A percentile compares a stretch with the other conserved stretches of the same genome.
Conservation (phyloP, 2,888 invertebrate species). For the Drosophila recens region DNA sequence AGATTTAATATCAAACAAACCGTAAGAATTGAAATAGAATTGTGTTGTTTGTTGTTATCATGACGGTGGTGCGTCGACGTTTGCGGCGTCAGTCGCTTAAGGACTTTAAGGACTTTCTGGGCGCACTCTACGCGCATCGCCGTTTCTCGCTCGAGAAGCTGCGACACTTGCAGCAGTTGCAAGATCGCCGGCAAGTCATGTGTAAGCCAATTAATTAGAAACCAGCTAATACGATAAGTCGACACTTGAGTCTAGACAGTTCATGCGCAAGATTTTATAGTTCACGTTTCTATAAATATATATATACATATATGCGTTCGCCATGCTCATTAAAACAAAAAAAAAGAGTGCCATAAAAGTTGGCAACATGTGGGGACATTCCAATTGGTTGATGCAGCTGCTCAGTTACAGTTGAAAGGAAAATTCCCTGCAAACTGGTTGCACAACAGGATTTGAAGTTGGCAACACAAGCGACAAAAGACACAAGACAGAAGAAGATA, state of each 20-base stretch:
- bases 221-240: constrained; percentile 8
- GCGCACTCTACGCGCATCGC: constrained; percentile 57
- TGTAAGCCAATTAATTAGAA: constrained; percentile 53
- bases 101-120: constrained; percentile 70
- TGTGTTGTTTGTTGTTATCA: constrained; percentile 16
- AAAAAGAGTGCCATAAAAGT: constrained; percentile 15
- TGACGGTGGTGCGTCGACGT: constrained; percentile 68
- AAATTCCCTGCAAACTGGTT: constrained; percentile 57
- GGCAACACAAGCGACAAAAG: neutral
- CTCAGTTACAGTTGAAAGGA: constrained; percentile 21
- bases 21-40: neutral
- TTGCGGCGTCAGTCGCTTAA: constrained; percentile 72
- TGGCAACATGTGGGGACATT: constrained; percentile 18
- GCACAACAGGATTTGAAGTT: constrained; percentile 38
- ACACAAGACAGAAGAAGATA: neutral
- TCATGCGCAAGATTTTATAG: constrained; percentile 11
- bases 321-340: constrained; percentile 20
- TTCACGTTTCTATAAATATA: constrained; percentile 16
- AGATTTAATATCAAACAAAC: neutral
- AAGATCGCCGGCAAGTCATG: constrained; percentile 58
- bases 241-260: neutral
- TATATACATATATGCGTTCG: neutral
- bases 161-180: constrained; percentile 55
- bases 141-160: constrained; percentile 69
- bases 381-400: constrained; percentile 26